A percentile compares a stretch with the other conserved stretches of the same genome.
These are phyloP conservation scores for Mesochorus sp. DNA, from an alignment of 2,888 invertebrate species.

Conservation along the genomic window DNA sequence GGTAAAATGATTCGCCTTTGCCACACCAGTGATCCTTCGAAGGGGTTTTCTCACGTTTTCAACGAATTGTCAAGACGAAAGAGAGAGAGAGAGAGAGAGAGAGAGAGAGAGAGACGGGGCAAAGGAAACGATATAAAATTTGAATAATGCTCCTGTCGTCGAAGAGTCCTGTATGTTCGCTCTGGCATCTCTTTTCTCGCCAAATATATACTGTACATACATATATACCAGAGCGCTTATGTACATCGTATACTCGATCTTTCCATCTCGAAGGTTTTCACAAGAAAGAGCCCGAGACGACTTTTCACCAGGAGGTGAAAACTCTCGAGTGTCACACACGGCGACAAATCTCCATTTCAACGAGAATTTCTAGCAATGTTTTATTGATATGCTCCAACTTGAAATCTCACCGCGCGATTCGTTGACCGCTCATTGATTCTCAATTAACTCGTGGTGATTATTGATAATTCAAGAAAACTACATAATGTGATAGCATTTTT, in stretches of 20 bases:
- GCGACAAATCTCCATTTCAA: slow-evolving; percentile 27
- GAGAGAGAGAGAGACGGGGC: slow-evolving; percentile 12
- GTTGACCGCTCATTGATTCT: slow-evolving; percentile 6
- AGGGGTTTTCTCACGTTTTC: slow-evolving; percentile 33
- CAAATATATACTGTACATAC: slow-evolving; percentile 19
- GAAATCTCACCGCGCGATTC: slow-evolving; percentile 10
- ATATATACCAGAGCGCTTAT: not conserved
- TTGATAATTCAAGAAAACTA: not conserved
- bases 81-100: slow-evolving; percentile 13
- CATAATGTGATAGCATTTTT: not conserved
- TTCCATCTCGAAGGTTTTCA: slow-evolving; percentile 44
- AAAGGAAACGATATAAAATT: slow-evolving; percentile 58
- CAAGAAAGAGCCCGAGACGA: slow-evolving; percentile 28
- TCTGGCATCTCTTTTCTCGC: slow-evolving; percentile 23
- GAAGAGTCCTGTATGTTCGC: slow-evolving; percentile 29
- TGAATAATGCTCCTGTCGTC: slow-evolving; percentile 60
- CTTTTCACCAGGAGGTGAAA: slow-evolving; percentile 42
- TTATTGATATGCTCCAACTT: slow-evolving; percentile 23
- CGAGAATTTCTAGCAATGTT: slow-evolving; percentile 3
- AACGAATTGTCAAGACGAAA: slow-evolving; percentile 10
- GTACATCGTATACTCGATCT: slow-evolving; percentile 39
- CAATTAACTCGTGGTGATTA: too few species aligned
- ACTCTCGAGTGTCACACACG: slow-evolving; percentile 4
- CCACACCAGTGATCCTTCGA: slow-evolving; percentile 39
- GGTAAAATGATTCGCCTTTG: slow-evolving; percentile 52